A percentile compares a stretch with the other conserved stretches of the same genome.
Evolutionary conservation across 1,140 invertebrate species (phyloP).

Genomic region (Drosophila triauraria): DNA sequence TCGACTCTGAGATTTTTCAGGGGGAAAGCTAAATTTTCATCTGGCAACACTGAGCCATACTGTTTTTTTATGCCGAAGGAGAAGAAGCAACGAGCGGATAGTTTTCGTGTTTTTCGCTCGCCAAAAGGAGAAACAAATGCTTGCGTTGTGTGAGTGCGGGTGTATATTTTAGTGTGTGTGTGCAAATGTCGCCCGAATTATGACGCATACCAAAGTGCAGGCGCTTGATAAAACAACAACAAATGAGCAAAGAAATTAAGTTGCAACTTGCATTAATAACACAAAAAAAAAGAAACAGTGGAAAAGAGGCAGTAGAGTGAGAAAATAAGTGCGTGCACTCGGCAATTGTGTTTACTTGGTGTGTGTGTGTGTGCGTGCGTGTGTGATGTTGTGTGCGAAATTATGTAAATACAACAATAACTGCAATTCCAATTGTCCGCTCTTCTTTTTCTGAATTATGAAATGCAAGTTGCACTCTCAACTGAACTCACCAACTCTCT

Average conservation of each 20-base stretch:
- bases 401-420: conserved; percentile 77
- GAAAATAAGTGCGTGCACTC: conserved; percentile 65
- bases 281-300: conserved; percentile 44
- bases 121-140: conserved; percentile 64
- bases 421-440: conserved; percentile 70
- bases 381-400: conserved; percentile 58
- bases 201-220: conserved; percentile 70
- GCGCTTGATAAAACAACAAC: conserved; percentile 37
- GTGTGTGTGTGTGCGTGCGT: conserved; percentile 22
- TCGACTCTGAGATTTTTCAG: too few species aligned
- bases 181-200: conserved; percentile 68
- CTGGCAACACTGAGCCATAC: neutral
- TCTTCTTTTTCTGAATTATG: conserved; percentile 42
- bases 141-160: conserved; percentile 53
- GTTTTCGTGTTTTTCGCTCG: conserved; percentile 42
- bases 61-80: conserved; percentile 20
- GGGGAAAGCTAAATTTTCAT: too few species aligned
- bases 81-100: conserved; percentile 25
- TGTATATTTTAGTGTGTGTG: conserved; percentile 44
- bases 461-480: conserved; percentile 47
- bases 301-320: conserved; percentile 16
- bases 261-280: conserved; percentile 33
- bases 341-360: conserved; percentile 40
- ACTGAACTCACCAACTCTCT: conserved; percentile 2
- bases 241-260: conserved; percentile 30